phyloP scores from a whole-genome alignment of 53 echinoderm and acorn worm genomes.

The Henricia sp. region DNA sequence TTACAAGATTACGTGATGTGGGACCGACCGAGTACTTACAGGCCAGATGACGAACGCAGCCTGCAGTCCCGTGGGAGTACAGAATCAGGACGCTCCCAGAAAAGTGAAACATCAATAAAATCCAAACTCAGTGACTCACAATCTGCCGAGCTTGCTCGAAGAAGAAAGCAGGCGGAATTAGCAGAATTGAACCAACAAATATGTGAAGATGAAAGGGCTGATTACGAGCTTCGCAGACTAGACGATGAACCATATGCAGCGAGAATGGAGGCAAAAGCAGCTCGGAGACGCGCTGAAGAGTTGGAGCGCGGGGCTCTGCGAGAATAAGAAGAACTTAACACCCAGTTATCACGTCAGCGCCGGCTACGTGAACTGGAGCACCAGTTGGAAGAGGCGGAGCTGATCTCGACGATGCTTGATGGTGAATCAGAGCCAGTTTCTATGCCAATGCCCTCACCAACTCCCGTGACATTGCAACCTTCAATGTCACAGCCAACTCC shows the following conservation, averaged over 20 bases:
- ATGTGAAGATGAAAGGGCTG: background rate
- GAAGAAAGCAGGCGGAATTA: background rate
- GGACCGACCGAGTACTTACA: too few relatives aligned
- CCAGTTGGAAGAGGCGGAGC: background rate
- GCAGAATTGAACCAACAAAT: background rate
- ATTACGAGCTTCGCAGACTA: background rate
- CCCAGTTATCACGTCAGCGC: background rate
- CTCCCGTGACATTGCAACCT: background rate
- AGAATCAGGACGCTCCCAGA: too few relatives aligned
- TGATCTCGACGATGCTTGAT: background rate
- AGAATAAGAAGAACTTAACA: background rate
- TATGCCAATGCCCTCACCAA: too few relatives aligned
- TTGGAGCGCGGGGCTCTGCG: background rate
- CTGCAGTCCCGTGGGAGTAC: too few relatives aligned
- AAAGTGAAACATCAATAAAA: too few relatives aligned
- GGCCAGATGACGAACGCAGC: too few relatives aligned
- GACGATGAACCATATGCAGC: too few relatives aligned
- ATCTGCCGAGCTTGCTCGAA: background rate
- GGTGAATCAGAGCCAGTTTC: background rate
- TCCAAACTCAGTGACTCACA: constrained; percentile 22
- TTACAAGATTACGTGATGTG: too few relatives aligned
- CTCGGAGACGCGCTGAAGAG: background rate
- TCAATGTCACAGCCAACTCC: background rate
- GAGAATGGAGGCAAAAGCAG: constrained; percentile 10
- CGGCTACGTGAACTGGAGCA: background rate